Base-by-base conservation (phyloP, 2,888 invertebrate genomes). In the Diloba caeruleocephala region DNA sequence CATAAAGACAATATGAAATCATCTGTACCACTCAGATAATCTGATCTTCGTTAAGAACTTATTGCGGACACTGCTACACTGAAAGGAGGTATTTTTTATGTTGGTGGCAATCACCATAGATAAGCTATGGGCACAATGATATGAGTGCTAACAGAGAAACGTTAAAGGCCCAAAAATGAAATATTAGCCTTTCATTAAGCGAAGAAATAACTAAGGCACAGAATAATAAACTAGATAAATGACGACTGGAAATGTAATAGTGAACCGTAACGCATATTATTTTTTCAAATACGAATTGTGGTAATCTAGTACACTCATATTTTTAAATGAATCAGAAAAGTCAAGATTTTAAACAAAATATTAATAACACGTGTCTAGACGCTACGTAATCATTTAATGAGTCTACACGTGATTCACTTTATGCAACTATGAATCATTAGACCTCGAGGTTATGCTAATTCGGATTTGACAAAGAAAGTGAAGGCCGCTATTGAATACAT, bases 351-450 rank as follows among this genome's bases (percentile, higher is more conserved):
- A 59, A 65, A 52, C 12, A 51, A 34, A 45, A 42, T 38, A 34
- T n/a, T 7, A 10, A 33, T 29, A 19, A 38, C 67, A 52, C 46
- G 61, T 62, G 60, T 62, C 60, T 59, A 62, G 61, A 62, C 61
- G 34, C 52, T 34, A 31, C 53, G 45, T 46, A 52, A 52, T 52
- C 42, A 43, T 8, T 32, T 42, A 59, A 48, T 59, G 49, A 59
- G 59, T 59, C 21, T 39, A 21, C 37, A 13, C 39, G 53, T 72
- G 73, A 71, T 41, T 72, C 58, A 65, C 32, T 32, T 65, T 26
- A 65, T 65, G 55, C 70, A 69, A 58, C 45, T 49, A 51, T 71
- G 74, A 71, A 32, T 72, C 66, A 71, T 46, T 38, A 34, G 15
- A 32, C 63, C 61, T 55, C 44, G 42, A 29, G 38, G 58, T 55